A percentile compares a stretch with the other conserved stretches of the same genome.
These are phyloP conservation scores for Microcebus ravelobensis DNA, from an alignment of 2,113 vertebrate genomes.

Conservation along the genomic window DNA sequence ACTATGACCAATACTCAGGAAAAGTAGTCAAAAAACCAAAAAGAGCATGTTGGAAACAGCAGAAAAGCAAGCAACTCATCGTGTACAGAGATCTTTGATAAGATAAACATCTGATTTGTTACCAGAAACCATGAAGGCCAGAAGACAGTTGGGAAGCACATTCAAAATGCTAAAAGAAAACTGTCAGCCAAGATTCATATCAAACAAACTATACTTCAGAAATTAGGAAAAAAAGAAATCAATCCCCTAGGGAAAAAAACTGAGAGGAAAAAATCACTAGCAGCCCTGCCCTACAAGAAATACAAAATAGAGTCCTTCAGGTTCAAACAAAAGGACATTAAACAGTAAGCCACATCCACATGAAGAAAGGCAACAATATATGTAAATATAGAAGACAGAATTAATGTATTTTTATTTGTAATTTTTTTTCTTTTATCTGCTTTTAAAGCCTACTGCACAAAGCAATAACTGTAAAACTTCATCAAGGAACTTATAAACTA, in stretches of 20 bases:
- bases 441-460: not conserved
- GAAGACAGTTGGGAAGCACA: not conserved
- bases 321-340: not conserved
- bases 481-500: not conserved
- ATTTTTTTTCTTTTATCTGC: not conserved
- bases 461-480: not conserved
- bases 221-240: not conserved
- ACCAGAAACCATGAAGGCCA: not conserved
- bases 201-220: not conserved
- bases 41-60: not conserved
- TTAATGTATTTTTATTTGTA: not conserved
- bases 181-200: not conserved
- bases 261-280: not conserved
- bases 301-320: not conserved
- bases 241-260: not conserved
- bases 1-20: not conserved
- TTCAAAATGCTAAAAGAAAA: not conserved
- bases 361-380: not conserved
- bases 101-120: not conserved
- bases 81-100: not conserved
- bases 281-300: not conserved
- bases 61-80: not conserved
- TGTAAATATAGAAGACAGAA: not conserved
- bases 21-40: not conserved
- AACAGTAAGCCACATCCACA: not conserved